Conservation (phyloP, 2,113 vertebrate species). For the Baryphthengus martii region DNA sequence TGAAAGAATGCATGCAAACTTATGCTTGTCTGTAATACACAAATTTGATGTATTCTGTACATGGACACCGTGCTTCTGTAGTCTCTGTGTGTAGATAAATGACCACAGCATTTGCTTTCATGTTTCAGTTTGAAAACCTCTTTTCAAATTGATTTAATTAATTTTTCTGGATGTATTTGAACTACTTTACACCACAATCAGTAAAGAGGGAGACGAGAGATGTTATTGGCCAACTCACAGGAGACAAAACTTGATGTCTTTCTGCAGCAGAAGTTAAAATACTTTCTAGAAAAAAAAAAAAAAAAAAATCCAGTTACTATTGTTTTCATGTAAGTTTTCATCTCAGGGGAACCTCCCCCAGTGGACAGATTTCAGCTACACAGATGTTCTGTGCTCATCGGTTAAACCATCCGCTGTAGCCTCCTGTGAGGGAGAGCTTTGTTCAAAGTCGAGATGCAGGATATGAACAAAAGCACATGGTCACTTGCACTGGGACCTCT, state of each 20-base stretch:
- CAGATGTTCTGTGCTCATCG: fast-evolving
- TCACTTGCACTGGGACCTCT: not conserved
- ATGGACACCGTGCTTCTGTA: not conserved
- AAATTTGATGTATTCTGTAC: not conserved
- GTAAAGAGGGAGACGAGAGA: not conserved
- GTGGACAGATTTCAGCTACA: not conserved
- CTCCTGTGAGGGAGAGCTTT: not conserved
- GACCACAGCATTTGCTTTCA: not conserved
- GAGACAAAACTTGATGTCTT: not conserved
- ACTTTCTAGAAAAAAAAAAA: not conserved
- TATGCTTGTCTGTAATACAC: fast-evolving
- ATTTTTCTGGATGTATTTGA: not conserved
- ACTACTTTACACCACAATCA: not conserved
- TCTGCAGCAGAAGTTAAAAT: not conserved
- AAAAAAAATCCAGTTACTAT: not conserved
- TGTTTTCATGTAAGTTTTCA: not conserved
- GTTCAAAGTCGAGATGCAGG: not conserved
- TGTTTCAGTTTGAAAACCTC: not conserved
- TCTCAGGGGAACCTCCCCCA: not conserved
- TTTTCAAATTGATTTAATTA: not conserved
- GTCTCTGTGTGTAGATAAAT: not conserved
- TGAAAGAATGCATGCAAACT: not conserved
- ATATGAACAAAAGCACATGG: not conserved
- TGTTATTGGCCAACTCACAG: not conserved
- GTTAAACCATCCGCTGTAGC: not conserved